phyloP scores from a whole-genome alignment of 2,797 vertebrate species.

The Poecilia wingei region DNA sequence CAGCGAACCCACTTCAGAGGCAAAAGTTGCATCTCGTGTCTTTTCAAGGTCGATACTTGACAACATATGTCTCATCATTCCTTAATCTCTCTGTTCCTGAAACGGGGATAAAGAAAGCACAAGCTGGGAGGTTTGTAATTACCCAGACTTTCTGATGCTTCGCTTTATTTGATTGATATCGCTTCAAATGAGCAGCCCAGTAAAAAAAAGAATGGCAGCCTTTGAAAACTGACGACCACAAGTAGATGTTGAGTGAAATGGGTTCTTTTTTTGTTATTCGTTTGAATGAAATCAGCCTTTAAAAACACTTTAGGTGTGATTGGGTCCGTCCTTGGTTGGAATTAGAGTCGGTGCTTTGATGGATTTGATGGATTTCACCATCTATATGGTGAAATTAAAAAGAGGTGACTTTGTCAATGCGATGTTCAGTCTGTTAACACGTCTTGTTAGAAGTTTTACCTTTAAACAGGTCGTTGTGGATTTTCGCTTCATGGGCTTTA shows the following conservation, averaged over 20 bases:
- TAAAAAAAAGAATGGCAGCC: slow-evolving; percentile 17
- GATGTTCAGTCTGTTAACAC: neutral
- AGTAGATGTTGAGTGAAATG: slow-evolving; percentile 31
- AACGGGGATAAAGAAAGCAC: slow-evolving; percentile 50
- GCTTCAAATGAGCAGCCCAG: slow-evolving; percentile 57
- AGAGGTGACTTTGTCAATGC: slow-evolving; percentile 52
- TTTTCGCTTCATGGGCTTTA: neutral
- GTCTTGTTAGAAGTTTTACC: neutral
- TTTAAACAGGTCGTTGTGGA: neutral
- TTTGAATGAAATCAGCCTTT: slow-evolving; percentile 61
- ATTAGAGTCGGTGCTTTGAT: slow-evolving; percentile 42
- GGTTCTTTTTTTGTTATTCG: slow-evolving; percentile 37
- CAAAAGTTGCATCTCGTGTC: slow-evolving; percentile 47
- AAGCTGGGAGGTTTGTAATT: slow-evolving; percentile 54
- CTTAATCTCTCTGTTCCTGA: slow-evolving; percentile 71
- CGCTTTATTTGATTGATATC: slow-evolving; percentile 61
- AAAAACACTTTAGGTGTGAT: slow-evolving; percentile 45
- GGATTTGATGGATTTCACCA: slow-evolving; percentile 36
- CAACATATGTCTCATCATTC: slow-evolving; percentile 56
- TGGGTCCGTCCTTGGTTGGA: slow-evolving; percentile 46
- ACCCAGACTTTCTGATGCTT: slow-evolving; percentile 35
- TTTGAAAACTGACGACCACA: slow-evolving; percentile 14
- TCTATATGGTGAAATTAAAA: neutral
- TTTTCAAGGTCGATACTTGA: slow-evolving; percentile 65
- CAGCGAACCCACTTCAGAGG: slow-evolving; percentile 52